These are phyloP conservation scores for Salpingus planirostris DNA, from an alignment of 2,888 invertebrate genomes.

Conservation along the genomic window DNA sequence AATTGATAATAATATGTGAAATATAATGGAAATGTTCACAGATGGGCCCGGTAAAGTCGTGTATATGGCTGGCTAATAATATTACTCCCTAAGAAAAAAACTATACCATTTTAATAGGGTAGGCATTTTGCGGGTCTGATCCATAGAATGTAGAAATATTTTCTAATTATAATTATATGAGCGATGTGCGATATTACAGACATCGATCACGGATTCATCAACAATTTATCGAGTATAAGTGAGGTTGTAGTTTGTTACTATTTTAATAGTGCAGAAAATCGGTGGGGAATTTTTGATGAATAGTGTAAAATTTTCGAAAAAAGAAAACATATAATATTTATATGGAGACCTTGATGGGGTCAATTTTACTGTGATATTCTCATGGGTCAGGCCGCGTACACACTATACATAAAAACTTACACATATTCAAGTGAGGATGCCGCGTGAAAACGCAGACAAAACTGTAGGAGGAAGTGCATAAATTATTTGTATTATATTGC, in stretches of 20 bases:
- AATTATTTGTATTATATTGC: too few species aligned
- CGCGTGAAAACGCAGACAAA: conserved; percentile 26
- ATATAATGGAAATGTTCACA: too few species aligned
- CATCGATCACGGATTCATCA: conserved; percentile 17
- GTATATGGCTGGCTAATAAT: conserved; percentile 11
- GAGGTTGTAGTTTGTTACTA: conserved; percentile 16
- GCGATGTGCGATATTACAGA: too few species aligned
- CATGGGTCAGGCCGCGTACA: conserved; percentile 41
- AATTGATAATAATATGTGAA: too few species aligned
- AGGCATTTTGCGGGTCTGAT: conserved; percentile 38
- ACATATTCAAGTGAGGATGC: conserved; percentile 6
- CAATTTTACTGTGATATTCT: conserved; percentile 42
- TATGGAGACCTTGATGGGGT: conserved; percentile 31
- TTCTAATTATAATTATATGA: conserved; percentile 27
- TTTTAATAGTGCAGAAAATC: too few species aligned
- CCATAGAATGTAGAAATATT: conserved; percentile 40
- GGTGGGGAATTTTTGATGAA: conserved; percentile 16
- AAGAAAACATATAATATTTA: conserved; percentile 26
- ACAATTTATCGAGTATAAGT: conserved; percentile 10
- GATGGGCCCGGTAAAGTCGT: conserved; percentile 21
- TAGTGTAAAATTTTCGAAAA: too few species aligned
- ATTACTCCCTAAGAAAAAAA: conserved; percentile 27
- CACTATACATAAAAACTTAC: conserved; percentile 13
- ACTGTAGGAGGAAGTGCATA: too few species aligned
- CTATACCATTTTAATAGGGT: conserved; percentile 31